phyloP scores from a whole-genome alignment of 2,888 invertebrate species.

The Conistra vaccinii region DNA sequence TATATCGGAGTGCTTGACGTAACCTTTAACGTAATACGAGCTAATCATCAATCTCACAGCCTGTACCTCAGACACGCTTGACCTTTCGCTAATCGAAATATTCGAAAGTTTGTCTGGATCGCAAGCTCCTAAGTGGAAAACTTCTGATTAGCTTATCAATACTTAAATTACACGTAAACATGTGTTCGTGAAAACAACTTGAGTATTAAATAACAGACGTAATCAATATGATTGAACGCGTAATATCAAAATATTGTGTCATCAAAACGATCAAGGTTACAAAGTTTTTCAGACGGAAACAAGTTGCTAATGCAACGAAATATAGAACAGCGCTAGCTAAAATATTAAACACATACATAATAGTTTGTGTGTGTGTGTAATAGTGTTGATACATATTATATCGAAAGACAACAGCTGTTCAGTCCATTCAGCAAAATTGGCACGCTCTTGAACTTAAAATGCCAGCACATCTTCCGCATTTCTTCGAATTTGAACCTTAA shows the following conservation, averaged over 20 bases:
- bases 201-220: slow-evolving; percentile 10
- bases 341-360: slow-evolving; percentile 30
- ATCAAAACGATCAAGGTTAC: slow-evolving; percentile 1
- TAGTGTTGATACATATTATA: slow-evolving; percentile 51
- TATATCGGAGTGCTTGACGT: slow-evolving; percentile 28
- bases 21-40: slow-evolving; percentile 38
- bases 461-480: slow-evolving; percentile 43
- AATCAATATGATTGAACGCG: not conserved
- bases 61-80: slow-evolving; percentile 24
- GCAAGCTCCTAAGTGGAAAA: slow-evolving; percentile 41
- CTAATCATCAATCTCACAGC: slow-evolving; percentile 39
- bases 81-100: slow-evolving; percentile 49
- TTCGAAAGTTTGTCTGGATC: slow-evolving; percentile 43
- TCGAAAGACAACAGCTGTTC: slow-evolving; percentile 68
- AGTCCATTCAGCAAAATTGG: slow-evolving; percentile 72
- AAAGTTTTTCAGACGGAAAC: not conserved
- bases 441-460: slow-evolving; percentile 66
- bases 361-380: no score
- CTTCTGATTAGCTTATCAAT: slow-evolving; percentile 52
- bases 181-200: not conserved
- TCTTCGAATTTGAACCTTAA: slow-evolving; percentile 66
- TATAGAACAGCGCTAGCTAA: not conserved
- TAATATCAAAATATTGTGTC: slow-evolving; percentile 3
- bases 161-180: slow-evolving; percentile 20
- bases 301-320: not conserved